phyloP scores from a whole-genome alignment of 2,113 vertebrate species.

The Myxocyprinus asiaticus region DNA sequence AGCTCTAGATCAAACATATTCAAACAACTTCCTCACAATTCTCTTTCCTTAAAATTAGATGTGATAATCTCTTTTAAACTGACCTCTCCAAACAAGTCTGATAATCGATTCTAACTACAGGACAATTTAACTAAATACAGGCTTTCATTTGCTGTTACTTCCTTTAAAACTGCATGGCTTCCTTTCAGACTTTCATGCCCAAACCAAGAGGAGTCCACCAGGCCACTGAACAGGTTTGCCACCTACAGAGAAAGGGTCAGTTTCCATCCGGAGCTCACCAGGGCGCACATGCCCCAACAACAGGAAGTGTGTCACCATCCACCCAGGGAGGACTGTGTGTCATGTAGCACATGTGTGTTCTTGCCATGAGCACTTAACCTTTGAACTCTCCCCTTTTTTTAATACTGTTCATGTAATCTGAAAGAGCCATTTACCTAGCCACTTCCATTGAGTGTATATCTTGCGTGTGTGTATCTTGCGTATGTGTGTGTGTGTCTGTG shows the following conservation, averaged over 20 bases:
- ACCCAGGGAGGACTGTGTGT: constrained; percentile 46
- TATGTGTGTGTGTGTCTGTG: constrained; percentile 10
- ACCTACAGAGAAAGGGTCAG: constrained; percentile 29
- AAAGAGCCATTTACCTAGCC: constrained; percentile 31
- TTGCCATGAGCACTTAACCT: constrained; percentile 27
- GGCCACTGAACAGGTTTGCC: constrained; percentile 39
- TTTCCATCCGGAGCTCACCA: constrained; percentile 13
- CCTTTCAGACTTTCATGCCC: not conserved
- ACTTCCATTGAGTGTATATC: constrained; percentile 44
- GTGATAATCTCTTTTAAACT: not conserved
- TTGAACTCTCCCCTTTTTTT: not conserved
- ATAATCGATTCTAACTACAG: not conserved
- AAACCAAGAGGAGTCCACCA: constrained; percentile 21
- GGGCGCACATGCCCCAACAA: constrained; percentile 12
- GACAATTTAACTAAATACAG: constrained; percentile 1
- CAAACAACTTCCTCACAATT: no score
- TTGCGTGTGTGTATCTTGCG: not conserved
- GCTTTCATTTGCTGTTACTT: constrained; percentile 11
- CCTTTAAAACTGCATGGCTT: not conserved
- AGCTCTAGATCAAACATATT: no score
- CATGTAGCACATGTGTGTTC: constrained; percentile 17
- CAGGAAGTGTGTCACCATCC: constrained; percentile 43
- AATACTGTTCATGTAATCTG: not conserved
- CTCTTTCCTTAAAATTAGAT: no score
- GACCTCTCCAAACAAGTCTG: not conserved